Percentiles rank a stretch among this genome's conserved stretches.
These are phyloP conservation scores for Schizothorax lantsangensis DNA, from an alignment of 2,797 vertebrate species.

Conservation along the genomic window DNA sequence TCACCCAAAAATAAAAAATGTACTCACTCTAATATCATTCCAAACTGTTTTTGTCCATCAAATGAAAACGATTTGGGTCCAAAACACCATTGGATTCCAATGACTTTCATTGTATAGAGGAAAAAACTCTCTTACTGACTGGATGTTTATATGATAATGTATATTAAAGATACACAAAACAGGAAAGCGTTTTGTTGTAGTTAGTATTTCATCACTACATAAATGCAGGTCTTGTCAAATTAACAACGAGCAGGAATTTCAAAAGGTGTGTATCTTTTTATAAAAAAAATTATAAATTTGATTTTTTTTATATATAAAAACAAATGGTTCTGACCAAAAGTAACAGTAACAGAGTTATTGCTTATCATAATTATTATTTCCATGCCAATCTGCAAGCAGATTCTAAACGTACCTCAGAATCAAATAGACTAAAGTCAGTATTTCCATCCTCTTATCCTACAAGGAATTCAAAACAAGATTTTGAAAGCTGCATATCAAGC, in stretches of 20 bases:
- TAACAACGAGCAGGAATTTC: background rate
- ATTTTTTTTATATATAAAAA: background rate
- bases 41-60: background rate
- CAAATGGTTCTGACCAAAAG: background rate
- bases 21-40: background rate
- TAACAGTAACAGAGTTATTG: background rate
- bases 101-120: background rate
- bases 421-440: background rate
- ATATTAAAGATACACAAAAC: background rate
- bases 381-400: background rate
- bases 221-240: background rate
- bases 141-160: background rate
- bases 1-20: background rate
- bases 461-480: background rate
- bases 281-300: background rate
- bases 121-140: background rate
- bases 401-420: background rate
- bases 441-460: background rate
- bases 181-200: background rate
- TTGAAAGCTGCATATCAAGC: constrained; percentile 4
- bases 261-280: background rate
- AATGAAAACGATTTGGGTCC: background rate
- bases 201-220: background rate
- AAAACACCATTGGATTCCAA: background rate
- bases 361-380: background rate